Evolutionary conservation across 2,113 vertebrate species (phyloP).

Genomic region (Oreochromis aureus): DNA sequence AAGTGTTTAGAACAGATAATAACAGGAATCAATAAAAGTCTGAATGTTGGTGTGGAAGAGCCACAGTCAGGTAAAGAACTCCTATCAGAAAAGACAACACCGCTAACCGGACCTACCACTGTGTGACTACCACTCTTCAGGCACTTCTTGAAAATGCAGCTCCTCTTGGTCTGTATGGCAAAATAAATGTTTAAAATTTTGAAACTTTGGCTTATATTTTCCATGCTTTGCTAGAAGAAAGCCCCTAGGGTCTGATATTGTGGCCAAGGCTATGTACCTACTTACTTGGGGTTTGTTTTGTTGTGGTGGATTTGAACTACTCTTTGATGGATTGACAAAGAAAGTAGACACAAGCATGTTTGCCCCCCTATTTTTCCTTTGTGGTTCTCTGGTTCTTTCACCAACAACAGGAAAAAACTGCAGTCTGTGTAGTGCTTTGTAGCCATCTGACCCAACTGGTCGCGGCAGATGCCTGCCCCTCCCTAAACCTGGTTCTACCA

Average conservation of each 20-base stretch:
- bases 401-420: not conserved
- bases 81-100: not conserved
- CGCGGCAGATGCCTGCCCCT: not conserved
- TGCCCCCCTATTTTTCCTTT: not conserved
- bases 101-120: not conserved
- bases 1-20: slow-evolving; percentile 28
- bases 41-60: not conserved
- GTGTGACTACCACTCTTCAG: not conserved
- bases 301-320: not conserved
- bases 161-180: not conserved
- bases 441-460: not conserved
- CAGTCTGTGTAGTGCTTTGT: not conserved
- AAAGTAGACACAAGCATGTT: not conserved
- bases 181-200: not conserved
- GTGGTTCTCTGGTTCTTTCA: not conserved
- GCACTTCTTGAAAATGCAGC: not conserved
- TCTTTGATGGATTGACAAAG: not conserved
- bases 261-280: not conserved
- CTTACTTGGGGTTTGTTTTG: not conserved
- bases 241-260: not conserved
- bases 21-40: slow-evolving; percentile 1
- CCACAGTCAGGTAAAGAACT: not conserved
- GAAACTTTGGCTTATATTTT: not conserved
- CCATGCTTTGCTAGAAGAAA: not conserved
- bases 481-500: not conserved